Evolutionary conservation across 2,113 vertebrate genomes (phyloP).

Genomic region (Pristiophorus japonicus): DNA sequence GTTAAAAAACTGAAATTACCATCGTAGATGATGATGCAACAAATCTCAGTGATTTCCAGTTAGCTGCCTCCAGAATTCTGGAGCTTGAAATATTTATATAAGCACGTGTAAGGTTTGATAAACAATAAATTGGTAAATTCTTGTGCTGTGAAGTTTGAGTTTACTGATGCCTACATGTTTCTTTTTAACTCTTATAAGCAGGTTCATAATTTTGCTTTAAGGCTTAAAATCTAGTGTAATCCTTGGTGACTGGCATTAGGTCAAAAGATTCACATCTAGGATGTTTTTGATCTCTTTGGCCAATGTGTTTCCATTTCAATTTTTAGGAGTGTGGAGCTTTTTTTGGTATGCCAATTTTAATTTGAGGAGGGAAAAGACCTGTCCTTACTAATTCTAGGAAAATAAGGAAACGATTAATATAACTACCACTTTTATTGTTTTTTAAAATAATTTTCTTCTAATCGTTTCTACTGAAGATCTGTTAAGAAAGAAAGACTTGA

Average conservation of each 20-base stretch:
- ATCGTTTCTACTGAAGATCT: not conserved
- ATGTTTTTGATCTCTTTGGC: not conserved
- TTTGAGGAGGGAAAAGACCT: not conserved
- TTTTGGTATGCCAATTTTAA: not conserved
- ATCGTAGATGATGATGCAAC: not conserved
- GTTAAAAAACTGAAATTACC: not conserved
- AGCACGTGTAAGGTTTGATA: not conserved
- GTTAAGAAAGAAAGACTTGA: too few species aligned
- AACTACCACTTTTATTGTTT: not conserved
- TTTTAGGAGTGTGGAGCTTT: not conserved
- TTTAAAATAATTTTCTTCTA: not conserved
- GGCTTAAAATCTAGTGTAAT: not conserved
- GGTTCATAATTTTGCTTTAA: not conserved
- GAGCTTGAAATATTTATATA: not conserved
- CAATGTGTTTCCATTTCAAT: not conserved
- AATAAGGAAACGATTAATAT: not conserved
- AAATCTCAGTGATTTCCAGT: not conserved
- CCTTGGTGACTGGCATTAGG: not conserved
- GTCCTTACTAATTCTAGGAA: not conserved
- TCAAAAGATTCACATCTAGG: not conserved
- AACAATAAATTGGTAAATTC: not conserved
- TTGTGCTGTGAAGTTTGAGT: not conserved
- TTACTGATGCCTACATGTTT: not conserved
- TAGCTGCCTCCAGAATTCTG: not conserved
- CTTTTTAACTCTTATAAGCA: not conserved